phyloP scores from a whole-genome alignment of 2,113 vertebrate genomes.

The Sebastes schlegelii region DNA sequence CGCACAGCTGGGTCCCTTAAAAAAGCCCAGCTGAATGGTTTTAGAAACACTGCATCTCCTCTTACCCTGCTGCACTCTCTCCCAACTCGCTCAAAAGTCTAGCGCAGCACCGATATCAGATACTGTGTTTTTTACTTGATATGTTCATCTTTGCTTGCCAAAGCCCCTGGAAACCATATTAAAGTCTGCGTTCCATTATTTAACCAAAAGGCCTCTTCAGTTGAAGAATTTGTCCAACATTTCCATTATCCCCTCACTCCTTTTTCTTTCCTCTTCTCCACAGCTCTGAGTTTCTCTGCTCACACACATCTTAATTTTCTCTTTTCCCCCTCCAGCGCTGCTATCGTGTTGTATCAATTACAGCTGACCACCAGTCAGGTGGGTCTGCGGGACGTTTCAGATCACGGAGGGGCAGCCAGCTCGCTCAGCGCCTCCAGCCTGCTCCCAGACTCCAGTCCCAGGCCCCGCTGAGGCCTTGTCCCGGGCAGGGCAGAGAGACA shows the following conservation, averaged over 20 bases:
- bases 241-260: conserved; percentile 70
- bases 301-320: conserved; percentile 76
- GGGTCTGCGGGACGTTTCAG: conserved; percentile 77
- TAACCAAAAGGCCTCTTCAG: conserved; percentile 68
- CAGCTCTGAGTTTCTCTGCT: conserved; percentile 55
- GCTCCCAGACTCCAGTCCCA: conserved; percentile 71
- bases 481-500: conserved; percentile 78
- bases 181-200: conserved; percentile 72
- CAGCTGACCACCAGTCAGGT: conserved; percentile 80
- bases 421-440: conserved; percentile 63
- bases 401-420: conserved; percentile 73
- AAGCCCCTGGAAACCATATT: conserved; percentile 80
- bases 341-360: conserved; percentile 76
- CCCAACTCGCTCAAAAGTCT: conserved; percentile 47
- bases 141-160: conserved; percentile 76
- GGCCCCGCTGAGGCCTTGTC: conserved; percentile 78
- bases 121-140: conserved; percentile 73
- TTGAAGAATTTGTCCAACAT: conserved; percentile 74
- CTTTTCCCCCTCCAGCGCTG: conserved; percentile 60
- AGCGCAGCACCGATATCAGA: conserved; percentile 70
- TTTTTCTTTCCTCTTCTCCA: conserved; percentile 40
- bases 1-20: conserved; percentile 81
- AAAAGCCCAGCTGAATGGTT: conserved; percentile 73
- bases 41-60: conserved; percentile 79
- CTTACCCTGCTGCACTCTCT: conserved; percentile 67